These are phyloP conservation scores for Caerostris darwini DNA, from an alignment of 1,140 invertebrate genomes.

Conservation along the genomic window DNA sequence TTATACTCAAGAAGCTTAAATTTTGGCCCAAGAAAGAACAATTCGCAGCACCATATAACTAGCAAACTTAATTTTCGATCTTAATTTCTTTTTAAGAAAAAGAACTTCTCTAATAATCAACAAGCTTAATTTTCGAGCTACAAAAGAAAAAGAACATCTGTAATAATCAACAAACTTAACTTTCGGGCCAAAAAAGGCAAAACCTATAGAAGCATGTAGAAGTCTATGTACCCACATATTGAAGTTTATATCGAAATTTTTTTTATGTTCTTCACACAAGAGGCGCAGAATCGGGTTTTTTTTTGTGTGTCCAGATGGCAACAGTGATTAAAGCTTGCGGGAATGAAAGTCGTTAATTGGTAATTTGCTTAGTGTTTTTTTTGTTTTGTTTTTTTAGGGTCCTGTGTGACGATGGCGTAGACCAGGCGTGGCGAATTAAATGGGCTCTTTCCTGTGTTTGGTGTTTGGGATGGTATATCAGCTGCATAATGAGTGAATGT, in stretches of 20 bases:
- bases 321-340: background rate
- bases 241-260: background rate
- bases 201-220: too few species aligned
- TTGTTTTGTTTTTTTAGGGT: background rate
- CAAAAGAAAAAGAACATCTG: too few species aligned
- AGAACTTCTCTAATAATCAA: too few species aligned
- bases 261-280: constrained; percentile 33
- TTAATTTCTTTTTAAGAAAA: too few species aligned
- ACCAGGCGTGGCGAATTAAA: constrained; percentile 29
- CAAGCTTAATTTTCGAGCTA: too few species aligned
- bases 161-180: too few species aligned
- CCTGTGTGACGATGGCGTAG: background rate
- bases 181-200: too few species aligned
- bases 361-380: constrained; percentile 12
- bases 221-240: too few species aligned
- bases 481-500: background rate
- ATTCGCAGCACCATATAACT: too few species aligned
- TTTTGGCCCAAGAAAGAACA: too few species aligned
- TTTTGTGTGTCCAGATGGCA: constrained; percentile 6
- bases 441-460: background rate
- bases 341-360: constrained; percentile 34
- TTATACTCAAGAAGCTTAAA: too few species aligned
- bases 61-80: too few species aligned
- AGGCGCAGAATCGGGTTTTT: background rate
- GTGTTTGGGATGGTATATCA: background rate